Conservation (phyloP, 2,113 vertebrate genomes). For the Microtus oregoni region DNA sequence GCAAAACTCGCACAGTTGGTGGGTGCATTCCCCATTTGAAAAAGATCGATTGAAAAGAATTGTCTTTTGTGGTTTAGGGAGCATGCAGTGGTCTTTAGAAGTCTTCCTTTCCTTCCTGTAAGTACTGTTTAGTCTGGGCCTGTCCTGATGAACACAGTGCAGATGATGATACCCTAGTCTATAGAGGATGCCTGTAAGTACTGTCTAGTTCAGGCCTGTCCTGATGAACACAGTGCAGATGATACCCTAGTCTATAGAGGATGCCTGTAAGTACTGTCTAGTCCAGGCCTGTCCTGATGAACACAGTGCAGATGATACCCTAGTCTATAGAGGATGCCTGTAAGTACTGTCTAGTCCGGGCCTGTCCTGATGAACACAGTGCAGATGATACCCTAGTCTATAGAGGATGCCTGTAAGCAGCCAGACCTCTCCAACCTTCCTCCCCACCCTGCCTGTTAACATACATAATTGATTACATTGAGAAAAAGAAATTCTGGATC, state of each 20-base stretch:
- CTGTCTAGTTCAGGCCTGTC: background rate
- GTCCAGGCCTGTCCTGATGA: background rate
- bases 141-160: background rate
- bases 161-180: background rate
- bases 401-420: background rate
- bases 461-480: background rate
- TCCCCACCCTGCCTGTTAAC: background rate
- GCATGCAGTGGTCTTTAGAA: background rate
- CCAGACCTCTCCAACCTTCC: background rate
- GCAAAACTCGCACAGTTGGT: background rate
- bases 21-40: conserved; percentile 4
- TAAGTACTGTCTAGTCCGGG: background rate
- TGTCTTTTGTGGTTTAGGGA: conserved; percentile 3
- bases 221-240: background rate
- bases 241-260: background rate
- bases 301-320: background rate
- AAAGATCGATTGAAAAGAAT: background rate
- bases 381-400: background rate
- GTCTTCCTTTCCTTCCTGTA: background rate
- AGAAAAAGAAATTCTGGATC: background rate
- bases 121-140: background rate
- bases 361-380: background rate
- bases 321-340: background rate
- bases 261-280: background rate
- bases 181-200: background rate